Evolutionary conservation across 2,113 vertebrate genomes (phyloP).

Genomic region (Puntigrus tetrazona): DNA sequence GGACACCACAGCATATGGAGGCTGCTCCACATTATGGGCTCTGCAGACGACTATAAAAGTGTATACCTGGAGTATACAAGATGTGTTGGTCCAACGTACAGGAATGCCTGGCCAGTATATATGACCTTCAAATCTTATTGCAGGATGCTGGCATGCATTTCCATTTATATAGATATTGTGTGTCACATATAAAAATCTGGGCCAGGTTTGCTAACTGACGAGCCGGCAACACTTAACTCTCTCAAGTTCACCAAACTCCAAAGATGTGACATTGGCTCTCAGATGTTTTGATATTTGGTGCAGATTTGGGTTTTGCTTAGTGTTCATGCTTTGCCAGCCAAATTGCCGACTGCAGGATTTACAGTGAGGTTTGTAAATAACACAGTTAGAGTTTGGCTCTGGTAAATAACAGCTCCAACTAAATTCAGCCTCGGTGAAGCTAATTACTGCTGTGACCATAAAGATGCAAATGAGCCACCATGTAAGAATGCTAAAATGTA

Average conservation of each 20-base stretch:
- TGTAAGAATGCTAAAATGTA: background rate
- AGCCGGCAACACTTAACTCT: background rate
- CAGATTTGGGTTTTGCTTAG: constrained; percentile 20
- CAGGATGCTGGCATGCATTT: background rate
- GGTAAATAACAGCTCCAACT: constrained; percentile 44
- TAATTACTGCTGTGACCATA: constrained; percentile 23
- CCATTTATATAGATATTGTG: background rate
- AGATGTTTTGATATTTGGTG: background rate
- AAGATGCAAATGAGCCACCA: background rate
- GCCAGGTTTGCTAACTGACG: background rate
- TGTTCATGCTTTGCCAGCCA: constrained; percentile 24
- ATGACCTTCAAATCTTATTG: background rate
- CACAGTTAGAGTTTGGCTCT: constrained; percentile 25
- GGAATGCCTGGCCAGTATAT: too few relatives aligned
- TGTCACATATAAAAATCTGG: background rate
- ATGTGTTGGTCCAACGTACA: background rate
- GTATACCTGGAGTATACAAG: constrained; percentile 65
- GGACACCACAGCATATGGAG: constrained; percentile 83
- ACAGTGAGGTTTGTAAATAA: constrained; percentile 41
- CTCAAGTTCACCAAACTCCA: background rate
- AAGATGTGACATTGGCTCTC: background rate
- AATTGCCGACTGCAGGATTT: constrained; percentile 36
- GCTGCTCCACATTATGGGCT: constrained; percentile 82
- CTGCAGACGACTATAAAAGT: constrained; percentile 83
- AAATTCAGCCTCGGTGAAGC: constrained; percentile 20